Percentiles rank a stretch among this genome's conserved stretches.
Conservation (phyloP, 2,113 vertebrate species). For the Gopherus evgoodei region DNA sequence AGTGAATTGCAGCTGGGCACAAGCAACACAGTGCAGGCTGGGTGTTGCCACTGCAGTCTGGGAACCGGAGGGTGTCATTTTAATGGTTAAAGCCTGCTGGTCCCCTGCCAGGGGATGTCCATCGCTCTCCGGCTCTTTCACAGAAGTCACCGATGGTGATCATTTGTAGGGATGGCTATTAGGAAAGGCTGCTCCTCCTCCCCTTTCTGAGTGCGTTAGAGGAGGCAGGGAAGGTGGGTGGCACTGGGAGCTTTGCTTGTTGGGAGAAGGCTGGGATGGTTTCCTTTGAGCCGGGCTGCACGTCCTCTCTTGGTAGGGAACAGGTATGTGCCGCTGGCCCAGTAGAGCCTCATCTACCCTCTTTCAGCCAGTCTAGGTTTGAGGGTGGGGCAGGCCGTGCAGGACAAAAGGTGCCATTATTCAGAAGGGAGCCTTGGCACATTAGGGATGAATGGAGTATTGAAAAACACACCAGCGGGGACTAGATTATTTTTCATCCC, state of each 20-base stretch:
- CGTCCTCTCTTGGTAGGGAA: background rate
- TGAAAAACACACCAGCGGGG: slow-evolving; percentile 84
- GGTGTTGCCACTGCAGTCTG: fast-evolving
- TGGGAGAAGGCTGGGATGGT: background rate
- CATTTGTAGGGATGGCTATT: background rate
- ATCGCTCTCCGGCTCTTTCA: background rate
- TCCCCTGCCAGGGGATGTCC: slow-evolving; percentile 23
- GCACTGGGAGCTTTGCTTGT: background rate
- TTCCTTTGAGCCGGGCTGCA: background rate
- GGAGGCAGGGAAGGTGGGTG: background rate
- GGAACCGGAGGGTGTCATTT: background rate
- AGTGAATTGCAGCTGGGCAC: background rate
- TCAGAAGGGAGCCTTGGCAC: slow-evolving; percentile 81
- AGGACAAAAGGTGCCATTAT: slow-evolving; percentile 96
- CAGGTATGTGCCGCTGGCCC: background rate
- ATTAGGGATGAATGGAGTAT: slow-evolving; percentile 92
- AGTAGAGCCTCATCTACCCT: slow-evolving; percentile 67
- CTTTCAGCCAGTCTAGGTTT: slow-evolving; percentile 85
- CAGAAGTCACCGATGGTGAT: slow-evolving; percentile 1
- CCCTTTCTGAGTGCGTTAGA: background rate
- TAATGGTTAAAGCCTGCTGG: slow-evolving; percentile 26
- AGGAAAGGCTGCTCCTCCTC: background rate
- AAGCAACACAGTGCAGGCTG: background rate
- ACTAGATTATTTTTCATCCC: slow-evolving; percentile 89
- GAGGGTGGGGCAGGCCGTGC: slow-evolving; percentile 75